Conservation (phyloP, 2,113 vertebrate genomes). For the Salminus brasiliensis region DNA sequence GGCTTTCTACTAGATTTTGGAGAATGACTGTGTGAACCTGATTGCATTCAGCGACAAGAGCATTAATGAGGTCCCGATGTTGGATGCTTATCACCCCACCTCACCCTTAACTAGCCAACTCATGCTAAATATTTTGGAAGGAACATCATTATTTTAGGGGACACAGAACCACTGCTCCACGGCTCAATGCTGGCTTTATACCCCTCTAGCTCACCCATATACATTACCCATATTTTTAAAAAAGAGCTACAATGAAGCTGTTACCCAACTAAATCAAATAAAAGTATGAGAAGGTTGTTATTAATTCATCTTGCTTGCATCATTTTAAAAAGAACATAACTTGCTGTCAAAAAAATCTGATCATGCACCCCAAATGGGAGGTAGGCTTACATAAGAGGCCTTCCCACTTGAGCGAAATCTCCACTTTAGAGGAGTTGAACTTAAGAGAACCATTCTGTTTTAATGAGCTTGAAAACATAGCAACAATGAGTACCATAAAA, state of each 20-base stretch:
- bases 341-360: constrained; percentile 39
- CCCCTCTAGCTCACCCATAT: too few species aligned
- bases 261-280: constrained; percentile 3
- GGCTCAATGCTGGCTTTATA: too few species aligned
- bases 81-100: too few species aligned
- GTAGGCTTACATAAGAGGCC: constrained; percentile 31
- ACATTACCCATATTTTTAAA: not conserved
- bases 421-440: constrained; percentile 40
- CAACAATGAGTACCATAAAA: constrained; percentile 56
- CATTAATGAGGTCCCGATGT: too few species aligned
- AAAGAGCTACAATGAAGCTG: not conserved
- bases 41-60: too few species aligned
- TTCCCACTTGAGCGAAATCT: constrained; percentile 30
- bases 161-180: too few species aligned
- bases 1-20: too few species aligned
- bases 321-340: constrained; percentile 18
- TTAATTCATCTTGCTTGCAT: constrained; percentile 23
- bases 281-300: not conserved
- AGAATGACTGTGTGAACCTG: too few species aligned
- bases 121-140: too few species aligned
- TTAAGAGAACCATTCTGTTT: constrained; percentile 22
- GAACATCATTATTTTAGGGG: too few species aligned
- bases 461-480: constrained; percentile 54
- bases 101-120: too few species aligned
- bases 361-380: constrained; percentile 42